Conservation (phyloP, 2,113 vertebrate genomes). For the Hydrochoerus hydrochaeris region DNA sequence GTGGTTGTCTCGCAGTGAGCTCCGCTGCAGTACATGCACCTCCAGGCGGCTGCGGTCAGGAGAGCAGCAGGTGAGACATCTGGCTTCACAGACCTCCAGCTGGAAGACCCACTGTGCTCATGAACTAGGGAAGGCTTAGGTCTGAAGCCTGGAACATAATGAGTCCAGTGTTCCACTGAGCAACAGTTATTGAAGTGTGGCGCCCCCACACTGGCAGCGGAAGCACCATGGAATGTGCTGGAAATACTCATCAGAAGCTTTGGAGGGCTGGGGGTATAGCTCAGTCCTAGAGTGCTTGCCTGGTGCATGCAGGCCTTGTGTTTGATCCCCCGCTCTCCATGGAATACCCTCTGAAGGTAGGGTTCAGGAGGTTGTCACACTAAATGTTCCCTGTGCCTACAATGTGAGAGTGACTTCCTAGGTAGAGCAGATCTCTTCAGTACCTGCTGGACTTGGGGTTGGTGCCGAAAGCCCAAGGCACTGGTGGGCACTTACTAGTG, state of each 20-base stretch:
- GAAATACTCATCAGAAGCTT: neutral
- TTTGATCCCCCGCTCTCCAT: neutral
- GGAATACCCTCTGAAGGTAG: neutral
- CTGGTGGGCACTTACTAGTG: neutral
- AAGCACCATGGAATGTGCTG: neutral
- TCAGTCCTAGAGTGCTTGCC: neutral
- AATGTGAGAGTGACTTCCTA: neutral
- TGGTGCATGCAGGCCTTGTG: neutral
- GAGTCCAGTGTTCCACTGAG: neutral
- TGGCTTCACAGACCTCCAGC: neutral
- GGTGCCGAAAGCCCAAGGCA: neutral
- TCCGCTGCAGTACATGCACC: neutral
- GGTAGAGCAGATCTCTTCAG: neutral
- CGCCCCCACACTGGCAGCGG: neutral
- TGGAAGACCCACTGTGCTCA: neutral
- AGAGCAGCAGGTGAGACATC: neutral
- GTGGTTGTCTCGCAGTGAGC: neutral
- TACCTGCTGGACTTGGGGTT: neutral
- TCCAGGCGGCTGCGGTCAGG: neutral
- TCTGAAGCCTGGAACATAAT: neutral
- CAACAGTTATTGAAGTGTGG: neutral
- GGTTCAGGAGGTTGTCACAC: neutral
- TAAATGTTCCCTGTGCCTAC: neutral
- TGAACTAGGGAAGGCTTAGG: neutral
- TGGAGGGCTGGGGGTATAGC: neutral